A percentile compares a stretch with the other conserved stretches of the same genome.
Conservation (phyloP, 2,888 invertebrate species). For the Leuctra nigra region DNA sequence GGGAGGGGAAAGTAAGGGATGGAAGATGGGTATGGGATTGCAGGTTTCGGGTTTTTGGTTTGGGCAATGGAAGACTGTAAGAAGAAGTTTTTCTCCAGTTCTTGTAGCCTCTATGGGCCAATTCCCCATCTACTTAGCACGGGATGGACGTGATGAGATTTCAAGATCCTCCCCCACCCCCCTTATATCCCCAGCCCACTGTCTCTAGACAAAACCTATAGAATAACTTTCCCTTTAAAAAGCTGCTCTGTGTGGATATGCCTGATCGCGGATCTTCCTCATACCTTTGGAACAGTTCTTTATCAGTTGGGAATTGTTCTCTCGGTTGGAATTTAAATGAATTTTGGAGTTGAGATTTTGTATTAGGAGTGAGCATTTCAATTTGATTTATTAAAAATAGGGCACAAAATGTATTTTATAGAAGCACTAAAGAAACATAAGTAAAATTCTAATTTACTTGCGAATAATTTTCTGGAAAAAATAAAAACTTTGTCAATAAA, state of each 20-base stretch:
- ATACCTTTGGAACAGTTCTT: too few relatives aligned
- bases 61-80: too few relatives aligned
- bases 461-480: too few relatives aligned
- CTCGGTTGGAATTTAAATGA: too few relatives aligned
- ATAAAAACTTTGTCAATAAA: too few relatives aligned
- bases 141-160: slow-evolving; percentile 3
- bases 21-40: neutral
- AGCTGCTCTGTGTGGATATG: neutral
- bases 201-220: slow-evolving; percentile 9
- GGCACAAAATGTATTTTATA: too few relatives aligned
- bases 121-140: slow-evolving; percentile 12
- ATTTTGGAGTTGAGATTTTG: too few relatives aligned
- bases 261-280: slow-evolving; percentile 5
- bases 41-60: neutral
- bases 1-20: neutral
- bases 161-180: neutral
- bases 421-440: too few relatives aligned
- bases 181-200: neutral
- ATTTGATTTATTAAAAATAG: too few relatives aligned
- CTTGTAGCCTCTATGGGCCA: neutral
- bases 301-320: too few relatives aligned
- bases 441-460: too few relatives aligned
- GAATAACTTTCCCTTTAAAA: slow-evolving; percentile 10
- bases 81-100: neutral
- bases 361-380: too few relatives aligned